These are phyloP conservation scores for Perca flavescens DNA, from an alignment of 2,113 vertebrate genomes.

Conservation along the genomic window DNA sequence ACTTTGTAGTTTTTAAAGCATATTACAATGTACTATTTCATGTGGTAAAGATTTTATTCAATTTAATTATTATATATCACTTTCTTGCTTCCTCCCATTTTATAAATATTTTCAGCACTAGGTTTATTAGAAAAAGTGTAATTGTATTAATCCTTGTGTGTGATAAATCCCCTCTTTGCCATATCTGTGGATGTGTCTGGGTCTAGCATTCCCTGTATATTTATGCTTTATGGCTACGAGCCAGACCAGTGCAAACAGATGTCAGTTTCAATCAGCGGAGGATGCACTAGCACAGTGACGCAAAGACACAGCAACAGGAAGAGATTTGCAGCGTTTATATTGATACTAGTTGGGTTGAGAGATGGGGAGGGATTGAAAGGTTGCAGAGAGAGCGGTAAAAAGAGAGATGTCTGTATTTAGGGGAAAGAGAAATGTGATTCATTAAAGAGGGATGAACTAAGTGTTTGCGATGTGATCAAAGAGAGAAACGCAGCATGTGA, in stretches of 20 bases:
- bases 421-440: conserved; percentile 21
- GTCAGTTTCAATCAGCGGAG: conserved; percentile 75
- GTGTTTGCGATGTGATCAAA: conserved; percentile 28
- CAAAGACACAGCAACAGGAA: conserved; percentile 71
- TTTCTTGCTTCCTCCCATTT: not conserved
- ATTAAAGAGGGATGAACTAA: conserved; percentile 12
- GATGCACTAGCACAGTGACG: conserved; percentile 63
- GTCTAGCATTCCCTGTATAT: conserved; percentile 15
- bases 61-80: too few relatives aligned
- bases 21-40: too few relatives aligned
- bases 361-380: conserved; percentile 41
- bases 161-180: not conserved
- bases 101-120: not conserved
- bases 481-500: not conserved
- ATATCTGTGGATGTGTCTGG: conserved; percentile 28
- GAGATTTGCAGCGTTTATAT: conserved; percentile 73
- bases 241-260: conserved; percentile 75
- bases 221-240: conserved; percentile 43
- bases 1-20: too few relatives aligned
- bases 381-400: conserved; percentile 3
- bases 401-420: conserved; percentile 16
- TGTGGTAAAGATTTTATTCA: too few relatives aligned
- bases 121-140: not conserved
- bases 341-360: conserved; percentile 50
- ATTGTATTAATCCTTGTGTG: not conserved